Base-by-base conservation (phyloP, 1,140 invertebrate species). In the Chrysomallon squamiferum region DNA sequence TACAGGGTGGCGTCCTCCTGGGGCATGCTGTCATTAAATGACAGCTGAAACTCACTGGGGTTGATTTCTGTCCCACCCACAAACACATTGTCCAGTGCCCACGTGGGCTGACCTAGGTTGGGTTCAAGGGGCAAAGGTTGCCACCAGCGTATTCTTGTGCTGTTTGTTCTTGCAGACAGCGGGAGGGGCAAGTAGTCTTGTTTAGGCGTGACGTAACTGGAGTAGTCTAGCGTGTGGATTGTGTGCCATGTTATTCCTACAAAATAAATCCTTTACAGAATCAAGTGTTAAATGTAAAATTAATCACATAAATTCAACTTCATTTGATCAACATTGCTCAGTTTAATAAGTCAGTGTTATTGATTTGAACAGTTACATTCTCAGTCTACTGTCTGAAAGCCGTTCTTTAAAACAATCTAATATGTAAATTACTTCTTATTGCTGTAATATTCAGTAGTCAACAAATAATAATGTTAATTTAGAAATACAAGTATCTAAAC, bases 51-150 rank as follows among this genome's bases (percentile, higher is more conserved):
- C 25, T 76, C 52, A 43, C 81, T 82, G n/a, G 84, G 79, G 71
- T 86, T 85, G 52, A 87, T 85, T 66, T 86, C 84, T 6, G 73
- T 77, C 1, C 86, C 86, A 25, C 85, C 86, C 57, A 87, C 85
- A 58, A 78, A 84, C 27, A 87, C 80, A 71, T 87, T 75, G 68
- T 87, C 86, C 9, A 87, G 49, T 15, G 83, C 75, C 83, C 86
- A 86, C 20, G 79, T 74, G 20, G 83, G 79, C n/a, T 81, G 79
- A 6, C 73, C 65, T 20, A 74, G 62, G 22, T 62, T 52, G 58
- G 60, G 65, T 65, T 68, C 71, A 64, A 67, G 73, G 63, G 59
- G 69, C 47, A 77, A 27, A 2, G 76, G 50, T 59, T 85, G 83
- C 77, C 79, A 81, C 84, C 84, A 87, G 50, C 85, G 76, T 15